These are phyloP conservation scores for Coranthus polyacanthus DNA, from an alignment of 2,797 vertebrate genomes.

Conservation along the genomic window DNA sequence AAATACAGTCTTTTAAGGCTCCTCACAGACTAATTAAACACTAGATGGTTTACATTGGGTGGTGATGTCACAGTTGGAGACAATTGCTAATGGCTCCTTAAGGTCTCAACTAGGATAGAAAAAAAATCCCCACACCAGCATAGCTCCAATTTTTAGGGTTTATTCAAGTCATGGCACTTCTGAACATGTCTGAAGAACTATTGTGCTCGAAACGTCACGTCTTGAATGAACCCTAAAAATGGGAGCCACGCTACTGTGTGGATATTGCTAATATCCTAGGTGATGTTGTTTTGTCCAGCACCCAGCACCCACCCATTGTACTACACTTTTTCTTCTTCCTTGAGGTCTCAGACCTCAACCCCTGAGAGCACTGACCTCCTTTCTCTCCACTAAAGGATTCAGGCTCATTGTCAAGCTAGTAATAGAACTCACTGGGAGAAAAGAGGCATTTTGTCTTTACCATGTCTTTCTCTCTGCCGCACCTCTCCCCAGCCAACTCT, in stretches of 20 bases:
- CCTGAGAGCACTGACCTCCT: constrained; percentile 71
- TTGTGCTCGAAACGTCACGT: too few relatives aligned
- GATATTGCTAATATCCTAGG: too few relatives aligned
- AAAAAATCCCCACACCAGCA: constrained; percentile 50
- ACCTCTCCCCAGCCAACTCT: constrained; percentile 30
- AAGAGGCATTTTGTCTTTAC: constrained; percentile 60
- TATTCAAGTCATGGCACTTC: too few relatives aligned
- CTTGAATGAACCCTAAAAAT: too few relatives aligned
- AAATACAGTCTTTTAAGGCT: constrained; percentile 62
- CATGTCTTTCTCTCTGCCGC: constrained; percentile 19
- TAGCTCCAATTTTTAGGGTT: too few relatives aligned
- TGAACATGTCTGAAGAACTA: too few relatives aligned
- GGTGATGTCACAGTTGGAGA: constrained; percentile 74
- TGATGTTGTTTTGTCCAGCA: too few relatives aligned
- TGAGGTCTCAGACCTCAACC: constrained; percentile 60
- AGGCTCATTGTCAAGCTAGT: constrained; percentile 55
- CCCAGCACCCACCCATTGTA: too few relatives aligned
- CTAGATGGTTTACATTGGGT: constrained; percentile 66
- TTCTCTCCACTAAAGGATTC: constrained; percentile 68
- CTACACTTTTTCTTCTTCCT: too few relatives aligned
- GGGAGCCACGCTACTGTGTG: too few relatives aligned
- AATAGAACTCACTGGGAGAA: constrained; percentile 55
- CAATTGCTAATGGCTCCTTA: constrained; percentile 71
- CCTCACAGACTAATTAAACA: constrained; percentile 71
- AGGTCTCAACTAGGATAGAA: constrained; percentile 66